Conservation (phyloP, 2,113 vertebrate genomes). For the Crotalus tigris region DNA sequence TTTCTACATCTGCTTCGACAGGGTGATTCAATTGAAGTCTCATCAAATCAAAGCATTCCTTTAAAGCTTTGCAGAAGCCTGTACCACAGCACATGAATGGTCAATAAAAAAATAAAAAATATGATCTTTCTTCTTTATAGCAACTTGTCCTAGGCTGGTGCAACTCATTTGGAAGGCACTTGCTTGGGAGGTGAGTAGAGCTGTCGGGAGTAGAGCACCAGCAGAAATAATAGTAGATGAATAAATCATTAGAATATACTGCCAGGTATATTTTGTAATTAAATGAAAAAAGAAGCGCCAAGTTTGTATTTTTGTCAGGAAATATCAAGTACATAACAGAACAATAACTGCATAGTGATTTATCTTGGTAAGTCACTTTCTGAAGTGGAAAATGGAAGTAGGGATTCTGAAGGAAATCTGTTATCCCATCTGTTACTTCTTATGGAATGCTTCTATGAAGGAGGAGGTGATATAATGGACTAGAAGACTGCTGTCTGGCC, state of each 20-base stretch:
- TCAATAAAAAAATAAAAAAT: neutral
- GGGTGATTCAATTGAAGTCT: neutral
- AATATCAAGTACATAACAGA: neutral
- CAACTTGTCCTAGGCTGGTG: neutral
- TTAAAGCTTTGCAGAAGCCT: neutral
- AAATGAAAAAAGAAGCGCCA: neutral
- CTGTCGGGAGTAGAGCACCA: neutral
- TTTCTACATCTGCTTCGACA: neutral
- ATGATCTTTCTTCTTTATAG: neutral
- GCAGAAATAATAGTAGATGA: neutral
- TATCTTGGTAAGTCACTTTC: neutral
- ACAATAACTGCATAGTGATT: neutral
- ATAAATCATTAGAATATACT: neutral
- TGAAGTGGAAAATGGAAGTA: neutral
- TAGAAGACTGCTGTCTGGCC: neutral
- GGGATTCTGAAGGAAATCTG: neutral
- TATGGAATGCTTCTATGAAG: neutral
- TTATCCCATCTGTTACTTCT: neutral
- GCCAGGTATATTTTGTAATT: neutral
- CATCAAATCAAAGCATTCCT: neutral
- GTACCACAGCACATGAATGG: neutral
- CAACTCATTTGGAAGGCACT: neutral
- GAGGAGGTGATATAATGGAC: neutral
- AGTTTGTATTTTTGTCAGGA: neutral
- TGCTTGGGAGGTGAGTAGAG: neutral